Conservation (phyloP, 2,888 invertebrate genomes). For the Mellilla xanthometata region DNA sequence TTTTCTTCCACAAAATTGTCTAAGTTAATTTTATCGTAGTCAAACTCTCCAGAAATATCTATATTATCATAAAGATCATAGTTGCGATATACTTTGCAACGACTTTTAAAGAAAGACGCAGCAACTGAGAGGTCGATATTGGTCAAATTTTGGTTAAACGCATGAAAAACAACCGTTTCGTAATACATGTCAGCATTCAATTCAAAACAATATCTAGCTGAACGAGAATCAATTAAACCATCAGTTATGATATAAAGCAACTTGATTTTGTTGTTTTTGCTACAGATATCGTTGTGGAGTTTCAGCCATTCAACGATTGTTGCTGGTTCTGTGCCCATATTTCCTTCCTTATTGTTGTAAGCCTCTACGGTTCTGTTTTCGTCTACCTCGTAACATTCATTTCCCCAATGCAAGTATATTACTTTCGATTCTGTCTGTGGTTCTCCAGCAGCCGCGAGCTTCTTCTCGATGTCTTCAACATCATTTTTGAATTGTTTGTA, state of each 20-base stretch:
- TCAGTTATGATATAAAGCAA: conserved; percentile 28
- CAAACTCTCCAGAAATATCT: conserved; percentile 43
- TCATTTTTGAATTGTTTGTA: conserved; percentile 34
- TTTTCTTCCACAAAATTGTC: conserved; percentile 39
- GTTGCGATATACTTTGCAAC: conserved; percentile 39
- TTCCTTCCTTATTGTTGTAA: too few species aligned
- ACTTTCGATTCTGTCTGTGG: conserved; percentile 29
- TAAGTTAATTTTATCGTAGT: conserved; percentile 39
- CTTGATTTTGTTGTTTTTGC: conserved; percentile 29
- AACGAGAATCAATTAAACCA: conserved; percentile 24
- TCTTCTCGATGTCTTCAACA: conserved; percentile 30
- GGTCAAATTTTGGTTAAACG: conserved; percentile 22
- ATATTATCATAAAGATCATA: conserved; percentile 30
- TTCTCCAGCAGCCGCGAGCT: conserved; percentile 20
- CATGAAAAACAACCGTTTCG: conserved; percentile 40
- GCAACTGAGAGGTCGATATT: conserved; percentile 39
- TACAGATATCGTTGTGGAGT: conserved; percentile 5
- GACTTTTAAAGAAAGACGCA: conserved; percentile 35
- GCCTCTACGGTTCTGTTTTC: conserved; percentile 22
- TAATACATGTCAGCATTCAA: conserved; percentile 38
- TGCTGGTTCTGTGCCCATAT: too few species aligned
- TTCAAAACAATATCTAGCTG: conserved; percentile 25
- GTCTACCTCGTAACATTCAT: conserved; percentile 33
- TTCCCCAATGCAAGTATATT: conserved; percentile 43
- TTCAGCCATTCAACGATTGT: too few species aligned